Percentiles rank a stretch among this genome's conserved stretches.
Conservation (phyloP, 2,888 invertebrate species). For the Caenorhabditis auriculariae region DNA sequence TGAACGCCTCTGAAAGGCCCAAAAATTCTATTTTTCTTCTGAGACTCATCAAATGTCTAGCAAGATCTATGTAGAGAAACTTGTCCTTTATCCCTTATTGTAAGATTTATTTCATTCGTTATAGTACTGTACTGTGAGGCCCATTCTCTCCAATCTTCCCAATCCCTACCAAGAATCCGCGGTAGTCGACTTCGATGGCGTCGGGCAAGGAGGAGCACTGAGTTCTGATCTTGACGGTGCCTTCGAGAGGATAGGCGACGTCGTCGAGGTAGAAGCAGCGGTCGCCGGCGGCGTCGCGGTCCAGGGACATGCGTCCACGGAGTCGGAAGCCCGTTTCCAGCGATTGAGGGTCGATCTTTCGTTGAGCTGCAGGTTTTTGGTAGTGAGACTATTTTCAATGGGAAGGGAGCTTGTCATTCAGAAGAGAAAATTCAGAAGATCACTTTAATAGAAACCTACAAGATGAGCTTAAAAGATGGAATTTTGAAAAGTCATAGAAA, state of each 20-base stretch:
- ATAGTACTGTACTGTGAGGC: background rate
- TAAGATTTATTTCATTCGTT: background rate
- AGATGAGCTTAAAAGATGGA: too few relatives aligned
- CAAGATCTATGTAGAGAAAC: too few relatives aligned
- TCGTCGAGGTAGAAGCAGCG: constrained; percentile 38
- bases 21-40: too few relatives aligned
- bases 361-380: constrained; percentile 5
- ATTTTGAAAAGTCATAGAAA: too few relatives aligned
- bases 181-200: constrained; percentile 41
- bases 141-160: background rate
- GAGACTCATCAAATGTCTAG: too few relatives aligned
- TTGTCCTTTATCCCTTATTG: background rate
- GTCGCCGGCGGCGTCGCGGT: constrained; percentile 16
- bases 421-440: too few relatives aligned
- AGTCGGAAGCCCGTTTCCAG: constrained; percentile 6
- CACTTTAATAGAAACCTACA: too few relatives aligned
- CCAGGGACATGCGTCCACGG: constrained; percentile 18
- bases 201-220: constrained; percentile 35
- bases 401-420: too few relatives aligned
- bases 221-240: constrained; percentile 40
- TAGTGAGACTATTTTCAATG: too few relatives aligned
- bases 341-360: constrained; percentile 1
- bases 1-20: too few relatives aligned
- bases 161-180: constrained; percentile 41
- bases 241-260: constrained; percentile 50